Conservation (phyloP, 2,113 vertebrate species). For the Tragulus kanchil region DNA sequence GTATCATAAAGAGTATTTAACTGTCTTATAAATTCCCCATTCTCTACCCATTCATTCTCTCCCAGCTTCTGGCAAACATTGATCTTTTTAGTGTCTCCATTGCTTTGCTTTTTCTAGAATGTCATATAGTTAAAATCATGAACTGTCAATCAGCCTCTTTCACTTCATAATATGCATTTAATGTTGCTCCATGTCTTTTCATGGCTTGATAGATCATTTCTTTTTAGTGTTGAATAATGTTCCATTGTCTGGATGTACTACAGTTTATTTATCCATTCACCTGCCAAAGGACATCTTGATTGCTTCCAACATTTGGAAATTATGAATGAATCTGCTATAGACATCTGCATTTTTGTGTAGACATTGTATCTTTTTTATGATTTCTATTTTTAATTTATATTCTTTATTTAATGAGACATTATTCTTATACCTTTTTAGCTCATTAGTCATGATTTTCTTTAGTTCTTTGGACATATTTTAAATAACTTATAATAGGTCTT, state of each 20-base stretch:
- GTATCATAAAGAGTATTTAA: neutral
- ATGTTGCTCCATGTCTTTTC: neutral
- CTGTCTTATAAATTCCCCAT: neutral
- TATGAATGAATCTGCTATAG: too few species aligned
- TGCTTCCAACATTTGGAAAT: too few species aligned
- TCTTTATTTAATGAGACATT: too few species aligned
- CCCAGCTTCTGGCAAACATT: neutral
- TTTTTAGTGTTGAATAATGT: neutral
- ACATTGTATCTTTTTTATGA: too few species aligned
- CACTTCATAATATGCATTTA: neutral
- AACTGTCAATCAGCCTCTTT: neutral
- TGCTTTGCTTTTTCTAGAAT: neutral
- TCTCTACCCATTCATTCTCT: neutral
- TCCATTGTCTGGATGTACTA: neutral
- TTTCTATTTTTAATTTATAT: too few species aligned
- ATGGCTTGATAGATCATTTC: neutral
- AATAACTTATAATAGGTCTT: too few species aligned
- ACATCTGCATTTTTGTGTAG: too few species aligned
- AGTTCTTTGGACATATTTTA: too few species aligned
- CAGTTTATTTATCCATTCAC: neutral
- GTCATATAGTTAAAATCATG: neutral
- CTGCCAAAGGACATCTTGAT: too few species aligned
- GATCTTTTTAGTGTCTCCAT: neutral
- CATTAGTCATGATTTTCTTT: too few species aligned
- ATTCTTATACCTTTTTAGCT: too few species aligned